Percentiles rank a stretch among this genome's conserved stretches.
These are phyloP conservation scores for Muntiacus muntjak DNA, from an alignment of 2,113 vertebrate genomes.

Conservation along the genomic window DNA sequence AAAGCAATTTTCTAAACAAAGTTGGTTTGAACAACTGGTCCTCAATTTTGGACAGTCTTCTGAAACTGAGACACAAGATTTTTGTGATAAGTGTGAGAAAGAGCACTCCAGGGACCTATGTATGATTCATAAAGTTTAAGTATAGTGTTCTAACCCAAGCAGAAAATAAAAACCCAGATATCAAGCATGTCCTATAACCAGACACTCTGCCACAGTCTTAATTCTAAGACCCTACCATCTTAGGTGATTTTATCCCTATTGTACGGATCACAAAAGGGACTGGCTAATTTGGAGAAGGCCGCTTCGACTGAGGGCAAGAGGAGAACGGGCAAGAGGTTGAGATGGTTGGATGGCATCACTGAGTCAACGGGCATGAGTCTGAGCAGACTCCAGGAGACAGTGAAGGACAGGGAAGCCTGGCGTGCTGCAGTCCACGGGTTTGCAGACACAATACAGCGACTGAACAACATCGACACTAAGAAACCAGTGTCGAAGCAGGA, in stretches of 20 bases:
- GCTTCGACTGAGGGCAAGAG: background rate
- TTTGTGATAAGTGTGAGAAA: background rate
- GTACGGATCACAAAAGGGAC: background rate
- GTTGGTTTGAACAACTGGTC: background rate
- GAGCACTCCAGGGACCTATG: background rate
- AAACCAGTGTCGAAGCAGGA: background rate
- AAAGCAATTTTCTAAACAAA: slow-evolving; percentile 21
- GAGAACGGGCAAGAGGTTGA: background rate
- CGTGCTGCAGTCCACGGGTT: background rate
- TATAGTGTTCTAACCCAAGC: background rate
- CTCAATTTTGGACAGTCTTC: background rate
- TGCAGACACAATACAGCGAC: background rate
- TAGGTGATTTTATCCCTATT: background rate
- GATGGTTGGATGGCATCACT: background rate
- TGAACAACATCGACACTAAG: background rate
- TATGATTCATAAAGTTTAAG: background rate
- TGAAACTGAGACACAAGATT: slow-evolving; percentile 8
- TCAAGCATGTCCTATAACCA: background rate
- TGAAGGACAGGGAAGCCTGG: background rate
- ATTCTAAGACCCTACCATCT: background rate
- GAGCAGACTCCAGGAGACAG: background rate
- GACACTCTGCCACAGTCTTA: background rate
- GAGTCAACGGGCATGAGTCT: background rate
- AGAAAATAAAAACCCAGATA: background rate
- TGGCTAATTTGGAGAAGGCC: background rate